Evolutionary conservation across 2,113 vertebrate genomes (phyloP).

Genomic region (Neofelis nebulosa): DNA sequence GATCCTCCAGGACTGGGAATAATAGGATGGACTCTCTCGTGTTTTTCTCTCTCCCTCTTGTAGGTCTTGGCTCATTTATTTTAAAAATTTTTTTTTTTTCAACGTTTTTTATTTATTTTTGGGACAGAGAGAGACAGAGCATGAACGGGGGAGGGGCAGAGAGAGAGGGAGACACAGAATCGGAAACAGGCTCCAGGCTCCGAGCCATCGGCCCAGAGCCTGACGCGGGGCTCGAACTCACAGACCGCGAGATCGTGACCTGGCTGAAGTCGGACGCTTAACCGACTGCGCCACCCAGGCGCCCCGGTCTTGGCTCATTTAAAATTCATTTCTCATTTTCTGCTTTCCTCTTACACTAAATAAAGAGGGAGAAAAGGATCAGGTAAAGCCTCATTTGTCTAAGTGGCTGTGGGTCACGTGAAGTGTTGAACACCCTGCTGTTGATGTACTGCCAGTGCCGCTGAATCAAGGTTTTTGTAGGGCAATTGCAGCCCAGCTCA

Average conservation of each 20-base stretch:
- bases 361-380: slow-evolving; percentile 6
- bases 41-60: slow-evolving; percentile 25
- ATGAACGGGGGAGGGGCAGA: too few species aligned
- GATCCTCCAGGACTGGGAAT: neutral
- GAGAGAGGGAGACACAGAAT: too few species aligned
- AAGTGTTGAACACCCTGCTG: neutral
- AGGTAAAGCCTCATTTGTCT: slow-evolving; percentile 16
- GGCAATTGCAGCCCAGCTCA: neutral
- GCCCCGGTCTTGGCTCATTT: slow-evolving; percentile 55
- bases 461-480: neutral
- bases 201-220: too few species aligned
- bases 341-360: slow-evolving; percentile 22
- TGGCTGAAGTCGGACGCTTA: too few species aligned
- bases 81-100: too few species aligned
- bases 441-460: neutral
- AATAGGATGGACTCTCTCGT: neutral
- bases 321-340: slow-evolving; percentile 56
- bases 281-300: too few species aligned
- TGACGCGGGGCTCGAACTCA: too few species aligned
- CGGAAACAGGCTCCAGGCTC: too few species aligned
- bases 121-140: too few species aligned
- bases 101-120: too few species aligned
- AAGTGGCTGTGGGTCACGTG: neutral
- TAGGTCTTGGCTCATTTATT: slow-evolving; percentile 51
- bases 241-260: too few species aligned